phyloP scores from a whole-genome alignment of 2,797 vertebrate species.

The Pseudomugil tenellus region DNA sequence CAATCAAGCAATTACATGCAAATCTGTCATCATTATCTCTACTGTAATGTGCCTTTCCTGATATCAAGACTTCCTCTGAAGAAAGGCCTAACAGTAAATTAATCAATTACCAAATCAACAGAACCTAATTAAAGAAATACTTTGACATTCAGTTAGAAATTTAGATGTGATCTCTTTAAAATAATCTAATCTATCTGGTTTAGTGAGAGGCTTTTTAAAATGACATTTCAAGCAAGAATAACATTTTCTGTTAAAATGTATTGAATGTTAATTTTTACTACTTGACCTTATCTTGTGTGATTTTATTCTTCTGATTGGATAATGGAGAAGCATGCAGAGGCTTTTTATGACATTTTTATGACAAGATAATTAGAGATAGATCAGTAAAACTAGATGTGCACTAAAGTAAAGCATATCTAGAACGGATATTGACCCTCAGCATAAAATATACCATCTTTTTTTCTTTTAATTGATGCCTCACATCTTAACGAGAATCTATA shows the following conservation, averaged over 20 bases:
- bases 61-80: not conserved
- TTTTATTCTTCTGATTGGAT: not conserved
- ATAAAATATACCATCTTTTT: not conserved
- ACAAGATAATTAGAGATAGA: not conserved
- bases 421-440: not conserved
- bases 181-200: not conserved
- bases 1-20: not conserved
- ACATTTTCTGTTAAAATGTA: not conserved
- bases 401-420: not conserved
- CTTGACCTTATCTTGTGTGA: not conserved
- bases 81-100: not conserved
- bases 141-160: not conserved
- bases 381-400: not conserved
- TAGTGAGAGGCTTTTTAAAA: not conserved
- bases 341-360: not conserved
- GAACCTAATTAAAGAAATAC: not conserved
- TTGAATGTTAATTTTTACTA: not conserved
- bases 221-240: conserved; percentile 8
- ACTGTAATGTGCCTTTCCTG: not conserved
- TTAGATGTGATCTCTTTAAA: not conserved
- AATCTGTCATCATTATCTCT: conserved; percentile 6
- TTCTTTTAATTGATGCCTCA: not conserved
- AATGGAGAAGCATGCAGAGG: not conserved
- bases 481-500: not conserved
- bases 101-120: not conserved